Percentiles rank a stretch among this genome's conserved stretches.
These are phyloP conservation scores for Synergus japonicus DNA, from an alignment of 2,888 invertebrate genomes.

Conservation along the genomic window DNA sequence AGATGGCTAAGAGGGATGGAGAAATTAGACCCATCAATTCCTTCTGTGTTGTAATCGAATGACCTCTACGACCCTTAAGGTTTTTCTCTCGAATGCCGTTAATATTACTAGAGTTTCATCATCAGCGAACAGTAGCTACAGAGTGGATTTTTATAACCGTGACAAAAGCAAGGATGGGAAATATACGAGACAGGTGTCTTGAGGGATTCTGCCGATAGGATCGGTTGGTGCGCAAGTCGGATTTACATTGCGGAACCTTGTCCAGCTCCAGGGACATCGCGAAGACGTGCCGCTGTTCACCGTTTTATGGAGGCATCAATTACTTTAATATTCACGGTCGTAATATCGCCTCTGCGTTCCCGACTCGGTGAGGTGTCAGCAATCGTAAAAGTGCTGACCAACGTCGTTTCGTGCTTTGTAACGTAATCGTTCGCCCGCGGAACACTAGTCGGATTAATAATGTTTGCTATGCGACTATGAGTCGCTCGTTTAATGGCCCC, in stretches of 20 bases:
- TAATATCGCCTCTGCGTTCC: constrained; percentile 61
- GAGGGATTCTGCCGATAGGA: constrained; percentile 13
- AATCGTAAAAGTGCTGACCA: constrained; percentile 64
- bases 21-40: background rate
- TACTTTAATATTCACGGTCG: constrained; percentile 62
- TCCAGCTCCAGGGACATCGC: constrained; percentile 28
- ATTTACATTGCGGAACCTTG: constrained; percentile 17
- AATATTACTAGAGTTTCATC: background rate
- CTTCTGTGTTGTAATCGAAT: background rate
- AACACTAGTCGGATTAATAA: constrained; percentile 67
- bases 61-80: background rate
- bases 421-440: constrained; percentile 60
- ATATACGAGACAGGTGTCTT: constrained; percentile 32
- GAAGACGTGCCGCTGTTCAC: background rate
- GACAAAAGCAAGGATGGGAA: constrained; percentile 25
- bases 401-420: constrained; percentile 58
- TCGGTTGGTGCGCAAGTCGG: constrained; percentile 12
- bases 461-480: constrained; percentile 67
- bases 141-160: constrained; percentile 16
- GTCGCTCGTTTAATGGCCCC: constrained; percentile 67
- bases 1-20: too few relatives aligned
- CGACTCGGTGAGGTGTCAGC: constrained; percentile 66
- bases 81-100: constrained; percentile 1
- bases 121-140: constrained; percentile 15
- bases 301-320: constrained; percentile 38